Evolutionary conservation across 35 echinoderm and acorn worm genomes (phyloP).

Genomic region (Stichopus chloronotus): DNA sequence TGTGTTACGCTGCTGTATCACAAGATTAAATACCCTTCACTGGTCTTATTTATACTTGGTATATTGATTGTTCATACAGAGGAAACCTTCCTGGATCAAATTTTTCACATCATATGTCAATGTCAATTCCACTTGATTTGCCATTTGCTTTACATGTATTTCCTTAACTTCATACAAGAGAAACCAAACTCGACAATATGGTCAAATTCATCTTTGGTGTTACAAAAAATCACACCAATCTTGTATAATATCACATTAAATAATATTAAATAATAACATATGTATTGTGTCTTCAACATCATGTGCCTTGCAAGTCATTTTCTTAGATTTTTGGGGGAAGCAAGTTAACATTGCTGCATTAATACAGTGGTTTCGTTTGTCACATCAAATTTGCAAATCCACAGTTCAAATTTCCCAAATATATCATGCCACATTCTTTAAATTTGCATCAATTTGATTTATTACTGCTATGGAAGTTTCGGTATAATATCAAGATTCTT

Average conservation of each 20-base stretch:
- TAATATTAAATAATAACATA: neutral
- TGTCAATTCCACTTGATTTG: no score
- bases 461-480: constrained; percentile 11
- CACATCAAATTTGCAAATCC: neutral
- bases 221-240: neutral
- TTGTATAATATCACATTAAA: neutral
- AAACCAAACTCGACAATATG: neutral
- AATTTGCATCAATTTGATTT: neutral
- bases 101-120: no score
- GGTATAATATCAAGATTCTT: neutral
- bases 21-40: no score
- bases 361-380: neutral
- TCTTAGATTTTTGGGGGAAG: neutral
- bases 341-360: neutral
- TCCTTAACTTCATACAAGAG: neutral
- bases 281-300: neutral
- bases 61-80: no score
- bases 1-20: no score
- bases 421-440: neutral
- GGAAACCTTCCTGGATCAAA: no score
- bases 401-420: neutral
- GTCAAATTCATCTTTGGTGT: constrained; percentile 1
- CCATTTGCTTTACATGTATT: neutral
- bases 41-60: no score
- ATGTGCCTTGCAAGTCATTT: neutral